Evolutionary conservation across 2,113 vertebrate genomes (phyloP), one percentile per base, ranked within the genome.

Genomic region (Gymnocephalus cernua): DNA sequence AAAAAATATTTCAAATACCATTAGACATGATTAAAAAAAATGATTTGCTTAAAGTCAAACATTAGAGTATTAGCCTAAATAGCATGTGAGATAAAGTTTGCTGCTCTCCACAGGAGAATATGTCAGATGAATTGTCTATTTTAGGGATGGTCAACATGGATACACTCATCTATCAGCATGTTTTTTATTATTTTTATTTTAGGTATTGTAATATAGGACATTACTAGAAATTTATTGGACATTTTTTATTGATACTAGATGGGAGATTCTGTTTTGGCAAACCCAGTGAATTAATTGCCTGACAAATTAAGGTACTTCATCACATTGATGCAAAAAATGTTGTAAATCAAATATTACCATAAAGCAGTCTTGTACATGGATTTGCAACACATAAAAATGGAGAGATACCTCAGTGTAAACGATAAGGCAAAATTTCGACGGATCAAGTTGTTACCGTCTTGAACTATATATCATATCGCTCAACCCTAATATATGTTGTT

Each of bases 251-350:
- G 35, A 69, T 32, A 54, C 18, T 3, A 61, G 16, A 63, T 54
- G 18, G 16, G 16, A 57, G 4, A 35, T 25, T 48, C 19, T 62
- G 27, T 63, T 62, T 73, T 23, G 11, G 47, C 29, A 41, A 62
- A 64, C 48, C 59, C 48, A 50, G 13, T 32, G 29, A 65, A 44
- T 57, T 23, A 25, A 58, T 79, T 54, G 29, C 45, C 25, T 25
- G n/a, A 61, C 50, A 64, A 68, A 80, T 72, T 18, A 62, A 51
- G 38, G 62, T 83, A 44, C 77, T 76, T 84, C 70, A 86, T 86
- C 81, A 86, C 71, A 84, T 84, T 85, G 72, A 79, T 85, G 86
- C 69, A 76, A 85, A 58, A 51, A 45, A 10, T 45, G 14, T 41
- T 77, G 27, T 74, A 27, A 64, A 65, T 65, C 19, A 65, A 14